Evolutionary conservation across 2,888 invertebrate species (phyloP).

Genomic region (Drosophila eohydei): DNA sequence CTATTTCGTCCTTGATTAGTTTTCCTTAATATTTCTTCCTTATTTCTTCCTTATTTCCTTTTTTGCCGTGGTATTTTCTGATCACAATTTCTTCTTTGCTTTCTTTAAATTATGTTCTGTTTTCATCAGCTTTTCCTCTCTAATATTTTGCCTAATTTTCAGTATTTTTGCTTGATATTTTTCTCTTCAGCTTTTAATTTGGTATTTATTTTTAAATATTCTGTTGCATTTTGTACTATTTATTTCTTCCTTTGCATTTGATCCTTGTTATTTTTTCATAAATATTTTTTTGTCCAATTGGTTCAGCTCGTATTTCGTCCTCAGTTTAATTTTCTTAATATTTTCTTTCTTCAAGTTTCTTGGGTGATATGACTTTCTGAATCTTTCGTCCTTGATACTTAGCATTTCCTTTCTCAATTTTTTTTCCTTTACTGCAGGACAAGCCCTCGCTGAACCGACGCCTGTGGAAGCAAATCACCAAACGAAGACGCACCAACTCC

Average conservation of each 20-base stretch:
- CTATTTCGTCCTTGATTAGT: no score
- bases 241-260: neutral
- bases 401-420: neutral
- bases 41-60: neutral
- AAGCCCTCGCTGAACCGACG: slow-evolving; percentile 91
- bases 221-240: no score
- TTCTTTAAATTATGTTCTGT: no score
- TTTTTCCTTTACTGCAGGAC: slow-evolving; percentile 86
- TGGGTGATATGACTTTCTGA: neutral
- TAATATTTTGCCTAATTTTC: neutral
- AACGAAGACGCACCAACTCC: slow-evolving; percentile 88
- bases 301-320: neutral
- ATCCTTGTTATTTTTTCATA: neutral
- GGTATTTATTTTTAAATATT: no score
- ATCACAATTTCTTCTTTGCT: no score
- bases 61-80: no score
- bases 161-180: no score
- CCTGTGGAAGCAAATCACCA: slow-evolving; percentile 92
- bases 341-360: no score
- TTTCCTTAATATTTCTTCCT: neutral
- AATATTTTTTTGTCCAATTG: neutral
- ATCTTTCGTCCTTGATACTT: neutral
- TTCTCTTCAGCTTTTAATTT: no score
- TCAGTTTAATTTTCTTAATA: neutral
- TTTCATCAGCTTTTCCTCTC: neutral